Evolutionary conservation across 1,140 invertebrate genomes (phyloP), one percentile per base, ranked within the genome.

Genomic region (Lepidotrigona ventralis): DNA sequence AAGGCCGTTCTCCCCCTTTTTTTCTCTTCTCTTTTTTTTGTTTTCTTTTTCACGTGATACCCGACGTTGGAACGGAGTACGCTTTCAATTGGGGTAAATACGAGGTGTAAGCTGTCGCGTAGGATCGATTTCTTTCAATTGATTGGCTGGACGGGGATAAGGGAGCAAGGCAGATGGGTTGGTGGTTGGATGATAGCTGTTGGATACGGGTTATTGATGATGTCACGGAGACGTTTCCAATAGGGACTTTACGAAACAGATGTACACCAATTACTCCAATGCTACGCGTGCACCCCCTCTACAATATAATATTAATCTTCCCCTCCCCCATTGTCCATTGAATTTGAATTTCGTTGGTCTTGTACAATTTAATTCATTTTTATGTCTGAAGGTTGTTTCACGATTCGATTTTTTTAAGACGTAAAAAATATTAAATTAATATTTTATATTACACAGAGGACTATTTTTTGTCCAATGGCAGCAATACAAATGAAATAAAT

Each of bases 101-200:
- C 46, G 75, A 51, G 21, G 51, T 54, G 76, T 54, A 53, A 68
- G 21, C 46, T 78, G 76, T 68, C 76, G 46, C 63, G 21, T 21
- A 54, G 63, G 26, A 78, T 78, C 76, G 76, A 78, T 78, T 78
- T 68, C 76, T 78, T 78, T 78, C 68, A 78, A 78, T 68, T 53
- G 76, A 66, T 66, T 23, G 75, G 23, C 14, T 2, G n/a, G 21
- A n/a, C 14, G 19, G 9, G 39, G 58, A 53, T 56, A 33, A 6
- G 39, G 29, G 26, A 51, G 8, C 14, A 8, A 39, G 66, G 26
- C 64, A 66, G 66, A 6, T 39, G 33, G 17, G 17, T 29, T 66
- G 64, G 19, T 66, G 17, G 66, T 69, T 12, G 33, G 11, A 70
- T 21, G 60, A 39, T 33, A 29, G 39, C 14, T 63, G 19, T 6